Base-by-base conservation (phyloP, 2,797 vertebrate genomes). In the Galagoides demidoff region DNA sequence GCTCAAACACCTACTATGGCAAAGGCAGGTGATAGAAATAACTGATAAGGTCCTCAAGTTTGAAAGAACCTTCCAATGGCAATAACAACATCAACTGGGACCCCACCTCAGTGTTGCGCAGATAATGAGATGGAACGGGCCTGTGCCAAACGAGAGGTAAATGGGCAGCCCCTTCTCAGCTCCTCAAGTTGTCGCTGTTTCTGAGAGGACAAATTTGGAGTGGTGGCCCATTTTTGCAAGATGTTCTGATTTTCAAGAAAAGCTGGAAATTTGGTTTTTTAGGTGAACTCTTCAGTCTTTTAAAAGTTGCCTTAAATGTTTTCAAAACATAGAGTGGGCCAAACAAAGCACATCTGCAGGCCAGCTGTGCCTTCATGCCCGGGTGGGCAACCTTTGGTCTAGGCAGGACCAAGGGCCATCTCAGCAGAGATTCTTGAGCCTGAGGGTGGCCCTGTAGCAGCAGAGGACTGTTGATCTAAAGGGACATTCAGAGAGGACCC, bases 331-430 rank as follows among this genome's bases (percentile, higher is more conserved):
- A 70, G 45, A 6, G 0, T 34, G 76, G n/a, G n/a, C 89, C 83
- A 94, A 97, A 85, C 19, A 88, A 92, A 90, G 64, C 78, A 77
- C 89, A 85, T 81, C 45, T 88, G 39, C 14, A 29, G 31, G 85
- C 73, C 92, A 92, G 55, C 82, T 92, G 78, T 34, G 64, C 63
- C 49, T 76, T 25, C 22, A 3, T 7, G 34, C 13, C 64, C 20
- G 22, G 52, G 37, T 77, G 31, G 74, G 66, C 63, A 85, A 23
- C 19, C 73, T 23, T 14, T 49, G 2, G 25, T 74, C 7, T 45
- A 27, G 39, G 45, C 59, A 31, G 76, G 71, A 23, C 59, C 4
- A 0, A 25, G 19, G 68, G 43, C 59, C 2, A 4, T 23, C 49
- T 61, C 6, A 19, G 81, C 85, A 29, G 37, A n/a, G 52, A 43